Conservation (phyloP, 1,140 invertebrate species). For the Drosophila watanabei region DNA sequence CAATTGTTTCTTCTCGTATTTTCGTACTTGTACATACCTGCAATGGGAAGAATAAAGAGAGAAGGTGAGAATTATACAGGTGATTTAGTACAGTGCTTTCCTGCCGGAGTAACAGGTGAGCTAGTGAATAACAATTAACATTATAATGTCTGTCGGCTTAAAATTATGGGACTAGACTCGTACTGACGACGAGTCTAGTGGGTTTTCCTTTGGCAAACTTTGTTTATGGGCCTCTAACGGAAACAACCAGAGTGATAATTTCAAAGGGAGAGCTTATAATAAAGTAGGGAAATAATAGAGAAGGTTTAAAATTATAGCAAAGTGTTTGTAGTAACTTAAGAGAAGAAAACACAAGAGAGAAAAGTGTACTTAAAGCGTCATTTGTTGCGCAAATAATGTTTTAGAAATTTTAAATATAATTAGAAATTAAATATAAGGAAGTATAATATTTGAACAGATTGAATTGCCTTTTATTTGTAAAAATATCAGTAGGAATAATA, state of each 20-base stretch:
- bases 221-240: slow-evolving; percentile 35
- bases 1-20: slow-evolving; percentile 12
- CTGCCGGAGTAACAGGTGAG: slow-evolving; percentile 33
- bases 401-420: not conserved
- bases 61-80: slow-evolving; percentile 43
- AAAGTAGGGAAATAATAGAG: slow-evolving; percentile 1
- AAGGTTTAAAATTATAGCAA: not conserved
- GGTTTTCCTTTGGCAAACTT: slow-evolving; percentile 15
- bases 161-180: slow-evolving; percentile 31
- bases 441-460: not conserved
- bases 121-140: slow-evolving; percentile 55
- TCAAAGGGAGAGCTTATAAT: not conserved
- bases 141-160: slow-evolving; percentile 36
- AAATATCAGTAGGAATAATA: no score
- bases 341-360: not conserved
- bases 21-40: slow-evolving; percentile 36
- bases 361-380: not conserved
- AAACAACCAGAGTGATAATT: slow-evolving; percentile 6
- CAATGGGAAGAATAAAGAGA: slow-evolving; percentile 24
- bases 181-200: not conserved
- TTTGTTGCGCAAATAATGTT: not conserved
- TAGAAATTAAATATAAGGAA: not conserved
- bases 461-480: not conserved
- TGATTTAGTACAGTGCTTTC: slow-evolving; percentile 54
- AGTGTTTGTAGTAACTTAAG: not conserved